Conservation (phyloP, 2,888 invertebrate species). For the Lypha dubia region DNA sequence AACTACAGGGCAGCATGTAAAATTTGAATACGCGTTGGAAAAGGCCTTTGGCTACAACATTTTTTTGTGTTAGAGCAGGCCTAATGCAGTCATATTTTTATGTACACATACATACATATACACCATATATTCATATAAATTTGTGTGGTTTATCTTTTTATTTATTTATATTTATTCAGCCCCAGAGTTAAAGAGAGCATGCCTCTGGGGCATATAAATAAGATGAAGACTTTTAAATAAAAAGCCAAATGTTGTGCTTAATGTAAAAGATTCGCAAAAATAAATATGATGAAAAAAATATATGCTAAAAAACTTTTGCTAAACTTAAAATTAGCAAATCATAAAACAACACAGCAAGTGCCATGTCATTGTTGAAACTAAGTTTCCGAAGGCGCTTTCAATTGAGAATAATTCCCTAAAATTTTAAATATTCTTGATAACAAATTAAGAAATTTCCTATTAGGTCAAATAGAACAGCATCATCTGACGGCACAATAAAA, state of each 20-base stretch:
- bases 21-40: not conserved
- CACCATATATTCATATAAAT: too few relatives aligned
- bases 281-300: not conserved
- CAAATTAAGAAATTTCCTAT: too few relatives aligned
- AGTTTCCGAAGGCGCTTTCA: too few relatives aligned
- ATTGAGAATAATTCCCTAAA: too few relatives aligned
- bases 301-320: not conserved
- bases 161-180: not conserved
- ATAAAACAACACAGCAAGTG: too few relatives aligned
- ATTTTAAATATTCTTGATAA: too few relatives aligned
- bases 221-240: slow-evolving; percentile 39
- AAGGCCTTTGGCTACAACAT: not conserved
- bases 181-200: not conserved
- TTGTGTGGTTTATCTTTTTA: not conserved
- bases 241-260: not conserved
- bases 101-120: not conserved
- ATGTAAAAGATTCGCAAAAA: not conserved
- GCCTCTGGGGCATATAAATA: slow-evolving; percentile 2
- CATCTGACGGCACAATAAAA: too few relatives aligned
- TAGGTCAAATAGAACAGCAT: too few relatives aligned
- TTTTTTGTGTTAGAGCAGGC: not conserved
- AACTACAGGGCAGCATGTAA: not conserved
- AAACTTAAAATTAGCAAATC: not conserved
- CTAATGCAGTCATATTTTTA: not conserved
- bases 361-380: too few relatives aligned